Base-by-base conservation (phyloP, 2,113 vertebrate species). In the Brachirus orientalis region DNA sequence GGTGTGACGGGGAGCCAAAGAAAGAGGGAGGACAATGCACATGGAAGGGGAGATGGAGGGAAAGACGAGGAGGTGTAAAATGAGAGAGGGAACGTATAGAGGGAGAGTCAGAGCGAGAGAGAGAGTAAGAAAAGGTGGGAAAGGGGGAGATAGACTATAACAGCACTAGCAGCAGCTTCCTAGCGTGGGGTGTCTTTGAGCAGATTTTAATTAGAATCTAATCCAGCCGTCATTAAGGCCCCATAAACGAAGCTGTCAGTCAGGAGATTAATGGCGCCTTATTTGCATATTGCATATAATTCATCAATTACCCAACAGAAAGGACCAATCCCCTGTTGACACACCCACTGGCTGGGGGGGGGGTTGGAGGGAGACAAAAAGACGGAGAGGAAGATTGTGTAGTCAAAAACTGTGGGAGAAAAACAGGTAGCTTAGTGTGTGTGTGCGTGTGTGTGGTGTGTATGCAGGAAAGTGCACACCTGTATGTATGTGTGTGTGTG, bases 121-220 rank as follows among this genome's bases (percentile, higher is more conserved):
- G 6, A 28, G 6, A 28, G 28, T 4, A 28, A 74, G 68, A 20
- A 69, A 45, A 18, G 53, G 68, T 19, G 56, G 45, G 51, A 57
- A 36, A 58, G 47, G 46, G 43, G 46, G 69, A 66, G 80, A 85
- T 63, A 81, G 82, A 88, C 63, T 2, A 40, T 78, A 69, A 77
- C 52, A 47, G 53, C 45, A 71, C 76, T 62, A 80, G 80, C 85
- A 81, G 82, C 82, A 89, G 82, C 85, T 88, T 89, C 78, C 85
- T 88, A 90, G 90, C 85, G 84, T 88, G 86, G 87, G 88, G 90
- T 87, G 90, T 90, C 88, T 91, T 90, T 89, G 86, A 91, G 90
- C 90, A 91, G 90, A 91, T 91, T 91, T 91, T 91, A 91, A 91
- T 90, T 90, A 91, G 88, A 90, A 91, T 91, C 90, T 90, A 90